Evolutionary conservation across 2,888 invertebrate genomes (phyloP).

Genomic region (Tuberolachnus salignus): DNA sequence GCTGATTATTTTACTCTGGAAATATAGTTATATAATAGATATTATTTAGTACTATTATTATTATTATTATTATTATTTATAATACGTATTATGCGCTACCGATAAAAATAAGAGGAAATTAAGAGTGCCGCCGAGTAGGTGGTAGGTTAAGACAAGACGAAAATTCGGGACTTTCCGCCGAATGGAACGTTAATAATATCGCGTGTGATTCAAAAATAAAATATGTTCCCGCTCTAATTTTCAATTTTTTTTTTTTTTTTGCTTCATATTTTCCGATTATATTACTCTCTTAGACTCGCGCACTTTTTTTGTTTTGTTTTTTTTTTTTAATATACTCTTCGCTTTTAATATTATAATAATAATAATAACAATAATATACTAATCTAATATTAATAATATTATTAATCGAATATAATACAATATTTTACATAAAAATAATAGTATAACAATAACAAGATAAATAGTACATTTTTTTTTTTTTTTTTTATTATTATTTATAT

Average conservation of each 20-base stretch:
- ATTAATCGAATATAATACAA: conserved; percentile 54
- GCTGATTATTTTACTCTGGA: too few species aligned
- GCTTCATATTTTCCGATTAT: not conserved
- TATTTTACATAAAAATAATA: conserved; percentile 53
- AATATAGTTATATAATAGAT: too few species aligned
- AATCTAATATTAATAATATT: conserved; percentile 27
- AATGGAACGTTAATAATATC: too few species aligned
- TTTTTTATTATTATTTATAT: too few species aligned
- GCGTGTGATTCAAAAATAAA: too few species aligned
- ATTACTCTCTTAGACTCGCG: conserved; percentile 4
- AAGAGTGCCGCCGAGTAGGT: too few species aligned
- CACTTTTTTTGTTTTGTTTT: not conserved
- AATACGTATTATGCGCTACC: not conserved
- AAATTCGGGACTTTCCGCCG: too few species aligned
- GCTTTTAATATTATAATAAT: conserved; percentile 23
- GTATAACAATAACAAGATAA: conserved; percentile 53
- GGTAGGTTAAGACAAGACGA: too few species aligned
- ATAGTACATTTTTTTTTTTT: conserved; percentile 50
- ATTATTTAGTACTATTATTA: too few species aligned
- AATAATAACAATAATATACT: conserved; percentile 7
- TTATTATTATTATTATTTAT: not conserved
- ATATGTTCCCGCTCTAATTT: conserved; percentile 23
- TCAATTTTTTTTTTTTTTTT: conserved; percentile 17
- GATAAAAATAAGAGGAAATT: conserved; percentile 37
- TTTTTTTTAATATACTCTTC: too few species aligned